These are phyloP conservation scores for Sebastes oblongus DNA, from an alignment of 2,797 vertebrate genomes.

Conservation along the genomic window DNA sequence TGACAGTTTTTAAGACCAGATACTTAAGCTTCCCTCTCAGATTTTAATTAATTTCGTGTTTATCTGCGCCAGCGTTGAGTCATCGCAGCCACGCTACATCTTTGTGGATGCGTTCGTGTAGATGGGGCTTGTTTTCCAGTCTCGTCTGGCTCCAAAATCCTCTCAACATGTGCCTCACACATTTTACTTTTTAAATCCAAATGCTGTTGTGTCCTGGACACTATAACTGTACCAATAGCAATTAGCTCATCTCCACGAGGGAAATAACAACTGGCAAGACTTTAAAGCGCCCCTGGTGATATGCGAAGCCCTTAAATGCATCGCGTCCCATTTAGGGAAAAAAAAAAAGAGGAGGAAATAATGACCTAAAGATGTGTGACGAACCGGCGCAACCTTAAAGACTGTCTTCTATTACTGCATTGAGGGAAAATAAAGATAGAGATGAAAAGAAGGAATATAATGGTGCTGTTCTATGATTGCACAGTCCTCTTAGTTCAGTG, in stretches of 20 bases:
- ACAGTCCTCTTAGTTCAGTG: background rate
- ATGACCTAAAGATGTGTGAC: slow-evolving; percentile 75
- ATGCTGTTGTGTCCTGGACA: slow-evolving; percentile 49
- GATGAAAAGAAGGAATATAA: slow-evolving; percentile 35
- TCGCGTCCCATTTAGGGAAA: slow-evolving; percentile 30
- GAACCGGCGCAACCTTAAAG: slow-evolving; percentile 30
- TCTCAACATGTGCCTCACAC: slow-evolving; percentile 75
- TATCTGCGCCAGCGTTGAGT: slow-evolving; percentile 42
- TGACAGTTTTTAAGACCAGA: slow-evolving; percentile 44
- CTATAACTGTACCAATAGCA: slow-evolving; percentile 64
- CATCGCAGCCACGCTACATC: slow-evolving; percentile 44
- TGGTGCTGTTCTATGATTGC: slow-evolving; percentile 14
- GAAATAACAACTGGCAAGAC: slow-evolving; percentile 72
- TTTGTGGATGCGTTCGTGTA: slow-evolving; percentile 38
- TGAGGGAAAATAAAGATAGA: slow-evolving; percentile 5
- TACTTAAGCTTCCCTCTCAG: slow-evolving; percentile 33
- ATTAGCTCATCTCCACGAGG: slow-evolving; percentile 71
- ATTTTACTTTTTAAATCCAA: slow-evolving; percentile 61
- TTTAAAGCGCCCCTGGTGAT: slow-evolving; percentile 55
- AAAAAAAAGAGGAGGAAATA: slow-evolving; percentile 44
- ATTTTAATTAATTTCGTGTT: slow-evolving; percentile 68
- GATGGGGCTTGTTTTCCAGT: slow-evolving; percentile 43
- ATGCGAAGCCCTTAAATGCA: slow-evolving; percentile 43
- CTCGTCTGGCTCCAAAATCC: slow-evolving; percentile 37
- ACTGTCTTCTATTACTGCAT: slow-evolving; percentile 52